Percentiles rank a stretch among this genome's conserved stretches.
Conservation (phyloP, 1,140 invertebrate genomes). For the Drosophila pallidifrons region DNA sequence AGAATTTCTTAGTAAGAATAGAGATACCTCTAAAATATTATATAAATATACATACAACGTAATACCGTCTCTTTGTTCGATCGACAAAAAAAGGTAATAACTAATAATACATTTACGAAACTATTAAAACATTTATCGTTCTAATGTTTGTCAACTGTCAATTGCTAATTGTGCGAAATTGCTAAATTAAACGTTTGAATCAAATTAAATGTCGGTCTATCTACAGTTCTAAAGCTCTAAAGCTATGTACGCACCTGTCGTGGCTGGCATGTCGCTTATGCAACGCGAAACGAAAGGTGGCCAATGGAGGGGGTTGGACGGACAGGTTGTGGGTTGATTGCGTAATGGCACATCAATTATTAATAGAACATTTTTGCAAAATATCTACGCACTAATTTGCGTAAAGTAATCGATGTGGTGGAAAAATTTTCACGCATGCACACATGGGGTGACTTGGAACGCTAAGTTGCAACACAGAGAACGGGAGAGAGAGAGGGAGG, state of each 20-base stretch:
- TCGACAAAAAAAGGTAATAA: too few relatives aligned
- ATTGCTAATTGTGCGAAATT: conserved; percentile 59
- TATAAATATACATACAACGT: too few relatives aligned
- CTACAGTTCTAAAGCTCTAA: conserved; percentile 26
- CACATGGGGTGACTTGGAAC: conserved; percentile 46
- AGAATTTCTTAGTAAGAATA: too few relatives aligned
- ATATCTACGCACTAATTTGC: conserved; percentile 83
- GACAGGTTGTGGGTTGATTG: neutral
- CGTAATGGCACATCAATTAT: conserved; percentile 72
- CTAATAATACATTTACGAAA: neutral
- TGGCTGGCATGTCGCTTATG: neutral
- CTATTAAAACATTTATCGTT: conserved; percentile 1
- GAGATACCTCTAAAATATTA: too few relatives aligned
- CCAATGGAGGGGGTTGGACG: neutral
- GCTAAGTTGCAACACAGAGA: conserved; percentile 21
- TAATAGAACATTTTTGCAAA: conserved; percentile 84
- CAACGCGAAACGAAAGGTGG: neutral
- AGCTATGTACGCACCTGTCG: conserved; percentile 8
- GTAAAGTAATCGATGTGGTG: conserved; percentile 83
- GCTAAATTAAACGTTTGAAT: conserved; percentile 72
- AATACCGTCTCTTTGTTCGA: too few relatives aligned
- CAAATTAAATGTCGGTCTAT: conserved; percentile 51
- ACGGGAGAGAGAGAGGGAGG: neutral
- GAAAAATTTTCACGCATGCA: conserved; percentile 82
- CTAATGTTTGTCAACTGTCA: conserved; percentile 29